Base-by-base conservation (phyloP, 2,888 invertebrate species). In the Phytoseiulus persimilis region DNA sequence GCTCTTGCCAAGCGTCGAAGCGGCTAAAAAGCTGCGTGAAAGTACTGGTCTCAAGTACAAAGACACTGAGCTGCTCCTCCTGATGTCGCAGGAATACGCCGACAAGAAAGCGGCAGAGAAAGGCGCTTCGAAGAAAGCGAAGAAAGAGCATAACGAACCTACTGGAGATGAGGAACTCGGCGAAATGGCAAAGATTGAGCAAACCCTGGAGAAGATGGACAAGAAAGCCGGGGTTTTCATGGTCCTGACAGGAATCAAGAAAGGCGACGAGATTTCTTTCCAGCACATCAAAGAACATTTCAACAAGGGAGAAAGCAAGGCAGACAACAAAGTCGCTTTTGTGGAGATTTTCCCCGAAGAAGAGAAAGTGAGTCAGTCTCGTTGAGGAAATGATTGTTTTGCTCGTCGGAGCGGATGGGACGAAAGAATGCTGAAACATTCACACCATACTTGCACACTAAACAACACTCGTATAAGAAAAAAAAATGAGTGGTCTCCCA, bases 1-100 rank as follows among this genome's bases (percentile, higher is more conserved):
- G 18, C 95, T 96, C 6, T 99, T 98, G 93, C 95, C 95, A 91
- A 95, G 95, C 46, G 94, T 95, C 90, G 97, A 97, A 90, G 95
- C 95, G 92, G 96, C 97, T 1, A 95, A 96, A 91, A 95, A 95
- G 90, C 89, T 91, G 45, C 90, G 90, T 83, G 91, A 91, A 83
- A 90, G 90, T 84, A 90, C 90, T 90, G 91, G 90, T 90, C 90
- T 89, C 31, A 31, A 90, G 23, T 90, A 90, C 65, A 89, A 90
- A 39, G 90, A 90, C 83, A 84, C 90, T 31, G 90, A 90, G 39
- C 89, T 91, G 89, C 90, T n/a, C 83, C 32, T 89, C 83, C 83
- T 90, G 94, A 94, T 90, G 91, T 94, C 94, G 94, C 94, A 90
- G 93, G 94, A 91, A 93, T 92, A 91, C 92, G 91, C 83, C 90